Base-by-base conservation (phyloP, 2,888 invertebrate genomes). In the Rutpela maculata region DNA sequence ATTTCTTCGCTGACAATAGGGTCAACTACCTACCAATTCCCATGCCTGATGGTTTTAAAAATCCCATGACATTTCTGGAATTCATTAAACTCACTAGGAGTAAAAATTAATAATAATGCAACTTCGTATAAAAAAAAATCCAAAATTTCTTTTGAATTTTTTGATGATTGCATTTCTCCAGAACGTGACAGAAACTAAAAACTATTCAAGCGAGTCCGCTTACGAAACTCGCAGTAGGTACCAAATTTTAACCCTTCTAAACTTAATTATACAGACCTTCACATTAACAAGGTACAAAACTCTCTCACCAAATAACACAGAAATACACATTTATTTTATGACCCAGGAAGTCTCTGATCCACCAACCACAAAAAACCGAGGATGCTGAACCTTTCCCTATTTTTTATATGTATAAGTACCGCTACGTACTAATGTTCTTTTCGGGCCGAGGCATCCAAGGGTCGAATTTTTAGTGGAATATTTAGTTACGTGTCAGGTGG, bases 401-500 rank as follows among this genome's bases (percentile, higher is more conserved):
- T 79, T 79, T 79, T 77, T 79, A 75, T 76, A 77, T 68, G 62
- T 66, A 59, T 56, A 65, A 68, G 66, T 70, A 75, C 77, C 79
- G 77, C 75, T 71, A 75, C 63, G 68, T 18, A 31, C 60, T 60
- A 70, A 70, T 72, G 63, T 63, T 56, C 50, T 63, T 63, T 72
- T 22, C 22, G 18, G 38, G 35, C 26, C 62, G n/a, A 72, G 63
- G 65, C 57, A 63, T 72, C 38, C 17, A 10, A 50, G 75, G 76
- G 76, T 80, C 74, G 72, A 76, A 73, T 77, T 75, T 74, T 72
- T 59, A 75, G 75, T 60, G 38, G 72, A 69, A 80, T 77, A 81
- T 83, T 81, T 79, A 81, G 81, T 81, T 83, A 81, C 80, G 72
- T 80, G 80, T 81, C 83, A 83, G 83, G 83, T 83, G 83, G 83